Conservation (phyloP, 1,140 invertebrate genomes). For the Euborellia annulipes region DNA sequence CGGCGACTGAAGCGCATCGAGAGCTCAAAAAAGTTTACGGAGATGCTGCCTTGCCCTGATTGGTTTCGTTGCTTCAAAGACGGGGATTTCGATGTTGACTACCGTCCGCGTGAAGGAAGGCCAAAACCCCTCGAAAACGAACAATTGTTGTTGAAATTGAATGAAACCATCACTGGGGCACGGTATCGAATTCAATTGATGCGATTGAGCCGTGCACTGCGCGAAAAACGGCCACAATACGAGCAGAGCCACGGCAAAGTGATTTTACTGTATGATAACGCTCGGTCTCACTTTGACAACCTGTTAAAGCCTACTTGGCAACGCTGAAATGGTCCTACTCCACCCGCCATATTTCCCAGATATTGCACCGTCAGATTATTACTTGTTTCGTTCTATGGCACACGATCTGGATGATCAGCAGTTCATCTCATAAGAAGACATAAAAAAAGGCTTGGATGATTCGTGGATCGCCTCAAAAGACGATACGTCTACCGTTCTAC, state of each 20-base stretch:
- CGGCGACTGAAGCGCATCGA: no score
- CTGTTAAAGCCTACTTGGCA: no score
- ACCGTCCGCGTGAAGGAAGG: no score
- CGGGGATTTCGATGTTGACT: no score
- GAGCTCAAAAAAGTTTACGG: no score
- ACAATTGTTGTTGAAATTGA: neutral
- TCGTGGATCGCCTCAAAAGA: constrained; percentile 15
- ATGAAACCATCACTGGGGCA: neutral
- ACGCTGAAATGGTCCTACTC: constrained; percentile 17
- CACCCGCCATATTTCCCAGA: constrained; percentile 18
- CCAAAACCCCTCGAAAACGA: no score
- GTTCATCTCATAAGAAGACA: constrained; percentile 13
- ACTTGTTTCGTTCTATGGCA: constrained; percentile 16
- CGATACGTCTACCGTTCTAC: constrained; percentile 11
- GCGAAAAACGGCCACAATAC: neutral
- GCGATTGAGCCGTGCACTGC: constrained; percentile 1
- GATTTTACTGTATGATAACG: neutral
- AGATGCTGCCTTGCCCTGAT: no score
- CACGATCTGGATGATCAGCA: constrained; percentile 13
- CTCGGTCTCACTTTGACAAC: no score
- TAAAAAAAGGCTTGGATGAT: constrained; percentile 15
- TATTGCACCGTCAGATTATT: constrained; percentile 17
- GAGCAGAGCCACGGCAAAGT: neutral
- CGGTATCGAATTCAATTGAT: neutral
- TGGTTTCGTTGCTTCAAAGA: no score